A percentile compares a stretch with the other conserved stretches of the same genome.
These are phyloP conservation scores for Tortrix viridana DNA, from an alignment of 2,888 invertebrate genomes.

Conservation along the genomic window DNA sequence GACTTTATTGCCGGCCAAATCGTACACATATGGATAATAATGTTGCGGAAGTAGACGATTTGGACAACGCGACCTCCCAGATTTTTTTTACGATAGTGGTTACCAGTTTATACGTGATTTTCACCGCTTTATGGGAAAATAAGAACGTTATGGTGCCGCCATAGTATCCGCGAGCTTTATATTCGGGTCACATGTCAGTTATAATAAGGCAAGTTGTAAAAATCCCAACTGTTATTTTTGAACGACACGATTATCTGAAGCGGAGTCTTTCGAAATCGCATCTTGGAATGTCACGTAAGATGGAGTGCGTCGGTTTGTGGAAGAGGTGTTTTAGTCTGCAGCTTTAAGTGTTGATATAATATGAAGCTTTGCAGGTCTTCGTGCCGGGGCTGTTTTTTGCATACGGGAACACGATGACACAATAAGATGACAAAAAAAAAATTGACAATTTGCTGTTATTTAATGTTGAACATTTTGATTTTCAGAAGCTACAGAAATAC, in stretches of 20 bases:
- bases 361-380: not conserved
- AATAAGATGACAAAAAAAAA: too few species aligned
- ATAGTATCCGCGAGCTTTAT: conserved; percentile 12
- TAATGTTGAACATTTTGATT: too few species aligned
- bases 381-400: not conserved
- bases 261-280: conserved; percentile 25
- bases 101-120: conserved; percentile 36
- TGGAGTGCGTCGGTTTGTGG: conserved; percentile 1
- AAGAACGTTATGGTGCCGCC: conserved; percentile 25
- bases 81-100: conserved; percentile 36
- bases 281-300: conserved; percentile 29
- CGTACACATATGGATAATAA: conserved; percentile 50
- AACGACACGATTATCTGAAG: conserved; percentile 26
- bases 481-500: too few species aligned
- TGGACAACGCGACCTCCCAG: conserved; percentile 43
- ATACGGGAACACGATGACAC: too few species aligned
- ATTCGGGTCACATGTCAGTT: conserved; percentile 34
- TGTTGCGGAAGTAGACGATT: conserved; percentile 58
- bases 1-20: conserved; percentile 63
- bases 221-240: conserved; percentile 25
- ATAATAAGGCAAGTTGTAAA: conserved; percentile 23
- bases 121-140: conserved; percentile 27
- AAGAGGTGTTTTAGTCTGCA: not conserved
- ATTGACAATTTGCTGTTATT: too few species aligned
- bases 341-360: conserved; percentile 5